phyloP scores from a whole-genome alignment of 2,888 invertebrate species.

The Caenorhabditis sp. region DNA sequence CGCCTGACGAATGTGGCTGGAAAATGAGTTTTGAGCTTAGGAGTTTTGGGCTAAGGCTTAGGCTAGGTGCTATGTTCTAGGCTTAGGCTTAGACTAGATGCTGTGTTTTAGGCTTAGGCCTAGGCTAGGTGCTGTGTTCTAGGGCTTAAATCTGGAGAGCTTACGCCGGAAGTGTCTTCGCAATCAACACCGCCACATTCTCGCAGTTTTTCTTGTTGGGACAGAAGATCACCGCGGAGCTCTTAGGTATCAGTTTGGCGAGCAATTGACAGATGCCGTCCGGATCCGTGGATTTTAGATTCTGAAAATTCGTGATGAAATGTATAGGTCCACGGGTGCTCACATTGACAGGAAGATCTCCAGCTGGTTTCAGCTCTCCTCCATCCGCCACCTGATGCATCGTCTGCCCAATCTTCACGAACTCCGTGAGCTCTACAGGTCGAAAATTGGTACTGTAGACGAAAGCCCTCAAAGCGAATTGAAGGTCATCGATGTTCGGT shows the following conservation, averaged over 20 bases:
- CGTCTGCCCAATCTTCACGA: constrained; percentile 70
- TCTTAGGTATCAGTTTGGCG: constrained; percentile 89
- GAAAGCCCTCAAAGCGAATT: constrained; percentile 89
- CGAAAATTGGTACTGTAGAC: constrained; percentile 92
- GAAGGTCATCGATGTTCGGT: constrained; percentile 91
- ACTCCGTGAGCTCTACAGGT: constrained; percentile 85
- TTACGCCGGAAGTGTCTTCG: constrained; percentile 86
- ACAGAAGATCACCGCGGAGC: constrained; percentile 93
- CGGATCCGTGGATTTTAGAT: constrained; percentile 66
- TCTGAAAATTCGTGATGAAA: constrained; percentile 48
- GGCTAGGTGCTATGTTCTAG: too few relatives aligned
- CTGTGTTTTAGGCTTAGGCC: too few relatives aligned
- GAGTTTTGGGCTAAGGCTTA: neutral
- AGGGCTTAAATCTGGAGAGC: too few relatives aligned
- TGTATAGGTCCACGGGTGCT: neutral
- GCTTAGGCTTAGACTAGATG: too few relatives aligned
- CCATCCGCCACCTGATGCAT: constrained; percentile 61
- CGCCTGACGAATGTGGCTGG: constrained; percentile 62
- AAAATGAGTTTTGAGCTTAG: constrained; percentile 10
- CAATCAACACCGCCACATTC: constrained; percentile 90
- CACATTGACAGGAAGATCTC: constrained; percentile 70
- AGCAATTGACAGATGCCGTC: constrained; percentile 72
- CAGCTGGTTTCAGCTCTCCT: constrained; percentile 61
- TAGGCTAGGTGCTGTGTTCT: too few relatives aligned
- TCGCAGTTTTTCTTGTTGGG: constrained; percentile 95